Evolutionary conservation across 2,113 vertebrate genomes (phyloP).

Genomic region (Chaetodon trifascialis): DNA sequence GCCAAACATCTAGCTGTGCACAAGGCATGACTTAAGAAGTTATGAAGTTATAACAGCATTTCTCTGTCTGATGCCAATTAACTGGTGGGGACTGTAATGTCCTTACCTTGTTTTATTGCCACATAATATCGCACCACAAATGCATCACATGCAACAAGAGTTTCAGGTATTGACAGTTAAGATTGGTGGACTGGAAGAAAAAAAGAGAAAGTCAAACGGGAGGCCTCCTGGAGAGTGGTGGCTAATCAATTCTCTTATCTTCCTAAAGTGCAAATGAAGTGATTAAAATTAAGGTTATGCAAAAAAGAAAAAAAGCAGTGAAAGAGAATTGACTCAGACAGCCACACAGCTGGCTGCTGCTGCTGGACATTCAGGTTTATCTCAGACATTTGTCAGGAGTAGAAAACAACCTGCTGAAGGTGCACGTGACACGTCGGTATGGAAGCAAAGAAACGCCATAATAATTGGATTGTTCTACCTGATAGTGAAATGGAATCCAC

Average conservation of each 20-base stretch:
- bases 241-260: conserved; percentile 86
- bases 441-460: neutral
- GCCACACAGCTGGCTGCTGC: conserved; percentile 14
- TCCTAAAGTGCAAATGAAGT: conserved; percentile 82
- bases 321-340: conserved; percentile 49
- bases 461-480: neutral
- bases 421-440: neutral
- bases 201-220: conserved; percentile 67
- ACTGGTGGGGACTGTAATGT: conserved; percentile 77
- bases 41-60: conserved; percentile 87
- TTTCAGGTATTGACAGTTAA: conserved; percentile 79
- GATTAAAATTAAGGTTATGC: conserved; percentile 76
- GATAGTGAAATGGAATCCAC: neutral
- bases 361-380: conserved; percentile 34
- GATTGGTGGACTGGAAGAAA: conserved; percentile 59
- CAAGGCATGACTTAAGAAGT: conserved; percentile 89
- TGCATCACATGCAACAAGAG: conserved; percentile 79
- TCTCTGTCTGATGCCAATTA: conserved; percentile 85
- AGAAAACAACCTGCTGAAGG: conserved; percentile 30
- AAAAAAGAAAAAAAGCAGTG: conserved; percentile 44
- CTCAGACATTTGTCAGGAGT: conserved; percentile 42
- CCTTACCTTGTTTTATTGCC: conserved; percentile 85
- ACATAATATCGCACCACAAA: conserved; percentile 71
- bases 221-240: conserved; percentile 72
- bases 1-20: conserved; percentile 85